Percentiles rank a stretch among this genome's conserved stretches.
These are phyloP conservation scores for Phaedon cochleariae DNA, from an alignment of 2,888 invertebrate species.

Conservation along the genomic window DNA sequence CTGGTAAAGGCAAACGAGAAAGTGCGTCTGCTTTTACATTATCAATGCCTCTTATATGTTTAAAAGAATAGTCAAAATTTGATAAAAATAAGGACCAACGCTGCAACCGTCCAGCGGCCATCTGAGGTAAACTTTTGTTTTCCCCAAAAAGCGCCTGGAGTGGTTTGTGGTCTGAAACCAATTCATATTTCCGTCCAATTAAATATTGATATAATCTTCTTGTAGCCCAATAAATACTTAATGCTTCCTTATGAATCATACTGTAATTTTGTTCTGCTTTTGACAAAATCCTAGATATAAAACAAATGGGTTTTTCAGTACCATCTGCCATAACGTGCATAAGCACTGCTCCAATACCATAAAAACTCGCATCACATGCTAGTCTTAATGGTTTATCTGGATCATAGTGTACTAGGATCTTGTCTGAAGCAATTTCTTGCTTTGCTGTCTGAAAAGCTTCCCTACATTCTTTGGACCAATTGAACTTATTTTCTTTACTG, in stretches of 20 bases:
- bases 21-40: slow-evolving; percentile 14
- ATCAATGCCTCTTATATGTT: slow-evolving; percentile 1
- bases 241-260: too few relatives aligned
- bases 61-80: slow-evolving; percentile 15
- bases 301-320: slow-evolving; percentile 34
- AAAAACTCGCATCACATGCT: slow-evolving; percentile 18
- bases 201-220: slow-evolving; percentile 53
- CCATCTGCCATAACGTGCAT: slow-evolving; percentile 29
- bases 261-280: slow-evolving; percentile 28
- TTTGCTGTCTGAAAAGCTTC: slow-evolving; percentile 50
- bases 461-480: slow-evolving; percentile 49
- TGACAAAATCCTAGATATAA: slow-evolving; percentile 30
- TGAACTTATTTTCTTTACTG: slow-evolving; percentile 30
- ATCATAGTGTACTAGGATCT: slow-evolving; percentile 22
- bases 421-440: slow-evolving; percentile 32
- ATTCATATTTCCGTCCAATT: slow-evolving; percentile 38
- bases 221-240: slow-evolving; percentile 34
- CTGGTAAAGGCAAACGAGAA: background rate
- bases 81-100: too few relatives aligned
- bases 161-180: slow-evolving; percentile 53
- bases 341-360: slow-evolving; percentile 23
- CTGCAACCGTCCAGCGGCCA: slow-evolving; percentile 43
- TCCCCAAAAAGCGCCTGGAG: slow-evolving; percentile 44
- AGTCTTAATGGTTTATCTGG: slow-evolving; percentile 16
- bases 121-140: slow-evolving; percentile 48